Base-by-base conservation (phyloP, 30 jellyfish, hydroid and myxozoan species). In the Chrysaora quinquecirrha region DNA sequence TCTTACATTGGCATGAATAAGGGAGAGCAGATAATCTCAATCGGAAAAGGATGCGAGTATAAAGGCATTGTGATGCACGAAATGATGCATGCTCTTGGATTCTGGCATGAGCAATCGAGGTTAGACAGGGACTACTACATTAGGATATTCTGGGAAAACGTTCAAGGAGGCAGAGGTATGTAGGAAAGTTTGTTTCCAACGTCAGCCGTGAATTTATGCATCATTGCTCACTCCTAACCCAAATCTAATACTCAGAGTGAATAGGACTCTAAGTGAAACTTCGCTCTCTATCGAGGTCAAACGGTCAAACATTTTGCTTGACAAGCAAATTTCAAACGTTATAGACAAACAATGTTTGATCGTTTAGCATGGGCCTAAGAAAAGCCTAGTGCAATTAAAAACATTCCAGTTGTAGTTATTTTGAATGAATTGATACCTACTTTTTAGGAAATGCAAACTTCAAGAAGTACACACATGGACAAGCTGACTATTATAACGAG, bases 401-500 rank as follows among this genome's bases (percentile, higher is more conserved):
- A n/a, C n/a, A n/a, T n/a, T n/a, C n/a, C n/a, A n/a, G n/a, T n/a
- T n/a, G n/a, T n/a, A n/a, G n/a, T n/a, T n/a, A n/a, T n/a, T n/a
- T n/a, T n/a, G n/a, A n/a, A n/a, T n/a, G n/a, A n/a, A n/a, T n/a
- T n/a, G n/a, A n/a, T n/a, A n/a, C n/a, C n/a, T 52, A 19, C 19
- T 52, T 0, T 27, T 29, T 22, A 32, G 56, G 58, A 11, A 66
- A 23, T 19, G 30, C 34, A 70, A 73, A 84, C 67, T 84, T 84
- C 65, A 70, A 43, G 49, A 84, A 84, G 52, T 84, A 84, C 64
- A 29, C 83, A 18, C 95, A 84, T 34, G 95, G 95, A 12, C 75
- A 71, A 48, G 95, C 95, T 7, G 95, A 73, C 60, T 84, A 84
- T 34, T 73, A 58, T 31, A 88, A 88, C 47, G 87, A 84, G 48